These are phyloP conservation scores for Drosophila orosa DNA, from an alignment of 1,140 invertebrate species.

Conservation along the genomic window DNA sequence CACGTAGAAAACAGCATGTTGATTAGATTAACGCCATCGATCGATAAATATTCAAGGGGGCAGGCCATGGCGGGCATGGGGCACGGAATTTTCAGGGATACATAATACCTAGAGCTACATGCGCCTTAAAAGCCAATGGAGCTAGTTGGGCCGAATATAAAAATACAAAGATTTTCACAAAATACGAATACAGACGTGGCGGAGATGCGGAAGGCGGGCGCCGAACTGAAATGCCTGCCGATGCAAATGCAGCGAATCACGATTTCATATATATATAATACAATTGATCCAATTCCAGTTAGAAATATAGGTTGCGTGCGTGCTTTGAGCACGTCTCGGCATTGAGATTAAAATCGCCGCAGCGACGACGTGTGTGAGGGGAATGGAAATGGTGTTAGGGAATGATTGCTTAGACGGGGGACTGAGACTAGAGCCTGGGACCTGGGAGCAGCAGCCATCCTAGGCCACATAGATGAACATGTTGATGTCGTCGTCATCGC, in stretches of 20 bases:
- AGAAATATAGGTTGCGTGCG: constrained; percentile 27
- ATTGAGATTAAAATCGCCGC: constrained; percentile 53
- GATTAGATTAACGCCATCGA: constrained; percentile 54
- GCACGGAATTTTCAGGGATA: constrained; percentile 13
- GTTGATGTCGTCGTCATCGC: constrained; percentile 99
- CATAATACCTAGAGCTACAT: constrained; percentile 47
- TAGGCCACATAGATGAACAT: constrained; percentile 99
- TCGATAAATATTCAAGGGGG: constrained; percentile 26
- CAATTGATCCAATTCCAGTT: constrained; percentile 54
- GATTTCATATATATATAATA: constrained; percentile 51
- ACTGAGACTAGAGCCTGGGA: constrained; percentile 40
- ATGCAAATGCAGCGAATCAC: constrained; percentile 49
- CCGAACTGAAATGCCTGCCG: constrained; percentile 16
- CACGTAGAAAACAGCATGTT: constrained; percentile 47
- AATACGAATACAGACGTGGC: constrained; percentile 24
- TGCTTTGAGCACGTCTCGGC: constrained; percentile 51
- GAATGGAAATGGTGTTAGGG: constrained; percentile 38
- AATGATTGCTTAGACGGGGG: constrained; percentile 45
- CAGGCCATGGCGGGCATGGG: constrained; percentile 12
- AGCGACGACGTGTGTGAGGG: constrained; percentile 12
- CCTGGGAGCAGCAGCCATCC: constrained; percentile 1
- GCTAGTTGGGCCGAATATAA: constrained; percentile 34
- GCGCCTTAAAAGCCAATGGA: constrained; percentile 24
- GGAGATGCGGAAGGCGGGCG: constrained; percentile 6
- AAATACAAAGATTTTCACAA: constrained; percentile 43